Percentiles rank a stretch among this genome's conserved stretches.
Conservation (phyloP, 2,797 vertebrate genomes). For the Acanthurus tractus region DNA sequence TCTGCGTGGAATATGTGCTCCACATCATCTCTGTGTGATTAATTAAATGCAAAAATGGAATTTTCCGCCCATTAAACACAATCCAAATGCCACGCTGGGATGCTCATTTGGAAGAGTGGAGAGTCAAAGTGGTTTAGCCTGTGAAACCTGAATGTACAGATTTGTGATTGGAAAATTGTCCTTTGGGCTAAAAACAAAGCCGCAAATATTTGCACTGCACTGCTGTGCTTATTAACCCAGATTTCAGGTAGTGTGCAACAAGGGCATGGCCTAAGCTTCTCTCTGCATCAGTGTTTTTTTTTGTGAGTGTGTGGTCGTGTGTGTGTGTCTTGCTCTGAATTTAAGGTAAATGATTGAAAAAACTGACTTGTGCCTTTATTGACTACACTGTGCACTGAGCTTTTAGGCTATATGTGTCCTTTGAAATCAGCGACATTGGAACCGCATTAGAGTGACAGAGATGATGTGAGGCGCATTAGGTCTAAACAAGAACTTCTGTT, state of each 20-base stretch:
- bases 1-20: conserved; percentile 63
- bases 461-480: conserved; percentile 63
- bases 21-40: conserved; percentile 79
- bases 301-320: conserved; percentile 22
- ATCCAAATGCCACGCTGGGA: conserved; percentile 61
- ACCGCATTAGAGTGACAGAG: conserved; percentile 54
- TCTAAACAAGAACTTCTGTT: conserved; percentile 36
- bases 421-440: conserved; percentile 26
- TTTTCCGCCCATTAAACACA: conserved; percentile 71
- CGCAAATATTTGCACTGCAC: conserved; percentile 37
- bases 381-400: conserved; percentile 26
- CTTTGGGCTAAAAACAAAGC: conserved; percentile 24
- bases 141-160: conserved; percentile 30
- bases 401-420: conserved; percentile 18
- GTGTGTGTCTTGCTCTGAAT: conserved; percentile 28
- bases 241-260: conserved; percentile 68
- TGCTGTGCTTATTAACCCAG: conserved; percentile 69
- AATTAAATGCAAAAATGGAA: conserved; percentile 63
- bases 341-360: conserved; percentile 37
- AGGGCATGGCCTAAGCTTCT: conserved; percentile 64
- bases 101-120: conserved; percentile 45
- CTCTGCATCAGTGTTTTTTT: conserved; percentile 39
- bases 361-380: conserved; percentile 38
- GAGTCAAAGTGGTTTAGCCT: conserved; percentile 31
- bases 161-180: conserved; percentile 33